A percentile compares a stretch with the other conserved stretches of the same genome.
Conservation (phyloP, 2,113 vertebrate genomes). For the Aviceda subcristata region DNA sequence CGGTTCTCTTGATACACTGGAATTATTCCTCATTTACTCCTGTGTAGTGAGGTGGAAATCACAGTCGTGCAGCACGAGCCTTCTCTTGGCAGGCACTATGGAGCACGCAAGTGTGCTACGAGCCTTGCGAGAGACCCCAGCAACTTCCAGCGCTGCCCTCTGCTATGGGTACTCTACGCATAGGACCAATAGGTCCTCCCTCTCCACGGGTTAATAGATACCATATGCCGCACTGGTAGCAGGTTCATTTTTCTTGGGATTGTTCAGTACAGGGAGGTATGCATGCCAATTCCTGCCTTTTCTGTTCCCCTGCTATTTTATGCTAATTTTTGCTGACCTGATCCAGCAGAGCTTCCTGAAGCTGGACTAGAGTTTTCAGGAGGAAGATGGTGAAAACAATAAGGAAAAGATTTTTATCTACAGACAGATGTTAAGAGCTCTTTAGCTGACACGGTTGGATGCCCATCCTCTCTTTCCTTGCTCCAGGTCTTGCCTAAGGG, state of each 20-base stretch:
- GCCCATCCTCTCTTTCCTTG: neutral
- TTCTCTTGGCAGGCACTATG: neutral
- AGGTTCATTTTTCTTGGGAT: neutral
- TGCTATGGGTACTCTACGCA: neutral
- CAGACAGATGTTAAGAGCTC: neutral
- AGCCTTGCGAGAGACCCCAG: neutral
- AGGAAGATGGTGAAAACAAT: neutral
- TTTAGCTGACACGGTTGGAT: neutral
- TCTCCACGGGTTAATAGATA: neutral
- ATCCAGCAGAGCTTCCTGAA: neutral
- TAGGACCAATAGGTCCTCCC: neutral
- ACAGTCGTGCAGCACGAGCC: neutral
- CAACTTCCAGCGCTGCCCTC: neutral
- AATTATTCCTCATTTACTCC: neutral
- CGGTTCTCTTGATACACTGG: neutral
- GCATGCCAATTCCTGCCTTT: neutral
- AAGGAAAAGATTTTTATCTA: neutral
- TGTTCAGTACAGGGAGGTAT: neutral
- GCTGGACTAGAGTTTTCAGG: neutral
- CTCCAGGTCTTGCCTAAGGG: neutral
- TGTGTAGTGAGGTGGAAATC: neutral
- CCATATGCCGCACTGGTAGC: neutral
- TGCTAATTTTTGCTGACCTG: neutral
- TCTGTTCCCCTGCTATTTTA: neutral
- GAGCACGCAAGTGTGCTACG: neutral